Evolutionary conservation across 2,113 vertebrate genomes (phyloP), one percentile per base, ranked within the genome.

Genomic region (Bubo scandiacus): DNA sequence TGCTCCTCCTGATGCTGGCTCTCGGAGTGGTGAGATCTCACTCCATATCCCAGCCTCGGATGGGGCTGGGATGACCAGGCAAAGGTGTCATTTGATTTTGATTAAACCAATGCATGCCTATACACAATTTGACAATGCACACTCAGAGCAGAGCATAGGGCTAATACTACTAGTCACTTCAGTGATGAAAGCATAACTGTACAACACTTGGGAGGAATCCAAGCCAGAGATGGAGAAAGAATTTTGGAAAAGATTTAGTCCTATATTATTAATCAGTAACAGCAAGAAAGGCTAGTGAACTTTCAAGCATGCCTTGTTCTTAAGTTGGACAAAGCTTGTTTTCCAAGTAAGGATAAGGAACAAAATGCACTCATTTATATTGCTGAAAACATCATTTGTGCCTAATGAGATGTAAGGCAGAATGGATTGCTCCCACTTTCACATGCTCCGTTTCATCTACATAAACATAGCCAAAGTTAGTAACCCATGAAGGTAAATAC

Each of bases 401-500:
- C 45, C n/a, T 84, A 84, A 78, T 20, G 61, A 83, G 70, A 78
- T 59, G 25, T 7, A 52, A 45, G 42, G 63, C 17, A 51, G 58
- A 81, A 84, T 8, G 16, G 38, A 81, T 75, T 52, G 72, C 57
- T 96, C 83, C 75, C 65, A 21, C 15, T 79, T 89, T 40, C 2
- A 5, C 82, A 71, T 43, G 52, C 74, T 86, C 88, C 22, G 29
- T 82, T 92, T 74, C 67, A 86, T 45, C 43, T 78, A 52, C 38
- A 49, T 84, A 92, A 92, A 86, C 75, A 40, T 4, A 79, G 42
- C 47, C 38, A 54, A 88, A 54, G 30, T 36, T 18, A 62, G 52
- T 81, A 91, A 90, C 26, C 88, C 59, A 49, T 58, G 90, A 68
- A 80, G 45, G 84, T 80, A 81, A 95, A 84, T 65, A 91, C 70